Evolutionary conservation across 2,888 invertebrate genomes (phyloP), one percentile per base, ranked within the genome.

Genomic region (Microctonus hyperodae): DNA sequence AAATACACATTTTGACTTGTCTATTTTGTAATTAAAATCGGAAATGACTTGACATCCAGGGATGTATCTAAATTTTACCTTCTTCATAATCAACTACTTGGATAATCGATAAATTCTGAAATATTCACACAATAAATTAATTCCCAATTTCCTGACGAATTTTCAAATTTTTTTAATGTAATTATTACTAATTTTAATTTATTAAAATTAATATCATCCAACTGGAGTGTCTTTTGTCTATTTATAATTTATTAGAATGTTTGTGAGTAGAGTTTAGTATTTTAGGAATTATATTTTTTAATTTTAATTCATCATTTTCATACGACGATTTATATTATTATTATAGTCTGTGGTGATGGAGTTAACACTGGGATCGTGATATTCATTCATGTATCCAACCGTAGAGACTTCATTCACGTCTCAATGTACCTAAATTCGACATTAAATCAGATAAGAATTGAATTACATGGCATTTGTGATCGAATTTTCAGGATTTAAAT

Each of bases 391-490:
- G 35, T n/a, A n/a, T 13, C 55, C 31, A 33, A 20, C 16, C 4
- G 1, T 74, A 69, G 71, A 73, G 67, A 66, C 67, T 78, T 76
- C 78, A 76, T 78, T 79, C 79, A 74, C 66, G 70, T 63, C 71
- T 69, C 62, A 64, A 66, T 69, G 63, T 67, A n/a, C 22, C 58
- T 37, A 37, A 37, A 51, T 62, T 48, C 16, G 51, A 51, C 51
- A 25, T 53, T 44, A 44, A 56, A 44, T 31, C n/a, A 28, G 13
- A 31, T 11, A 23, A 31, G 11, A 56, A 56, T 64, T 40, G 35
- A 61, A 50, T 61, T 61, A 61, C 20, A 20, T 22, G 1, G 10
- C 11, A 55, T 61, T 50, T 57, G 37, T 40, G 10, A 51, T 58
- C 33, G 37, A 67, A 57, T 51, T 58, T 20, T 58, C 63, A 58